Conservation (phyloP, 2,797 vertebrate genomes). For the Darevskia nairensis region DNA sequence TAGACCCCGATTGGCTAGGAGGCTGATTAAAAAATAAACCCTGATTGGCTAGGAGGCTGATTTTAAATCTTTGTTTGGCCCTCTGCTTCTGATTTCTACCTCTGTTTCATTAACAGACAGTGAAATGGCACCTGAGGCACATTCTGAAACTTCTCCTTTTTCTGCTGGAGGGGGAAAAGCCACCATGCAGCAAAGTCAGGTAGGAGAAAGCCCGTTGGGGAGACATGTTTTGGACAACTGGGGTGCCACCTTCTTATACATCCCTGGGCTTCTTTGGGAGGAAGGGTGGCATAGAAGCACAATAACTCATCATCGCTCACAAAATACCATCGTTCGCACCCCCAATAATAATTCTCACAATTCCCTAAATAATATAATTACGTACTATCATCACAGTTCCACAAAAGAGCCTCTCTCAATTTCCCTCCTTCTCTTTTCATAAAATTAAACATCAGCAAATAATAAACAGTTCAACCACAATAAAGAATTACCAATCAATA, state of each 20-base stretch:
- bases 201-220: background rate
- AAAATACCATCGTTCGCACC: too few relatives aligned
- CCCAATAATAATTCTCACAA: background rate
- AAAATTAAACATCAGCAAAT: too few relatives aligned
- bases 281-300: too few relatives aligned
- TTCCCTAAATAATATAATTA: background rate
- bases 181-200: background rate
- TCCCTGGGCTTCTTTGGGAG: background rate
- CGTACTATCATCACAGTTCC: background rate
- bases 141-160: background rate
- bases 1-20: too few relatives aligned
- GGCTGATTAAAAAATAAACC: too few relatives aligned
- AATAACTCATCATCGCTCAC: background rate
- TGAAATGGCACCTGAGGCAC: background rate
- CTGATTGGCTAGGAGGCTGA: too few relatives aligned
- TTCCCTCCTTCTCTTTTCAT: background rate
- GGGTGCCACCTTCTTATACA: background rate
- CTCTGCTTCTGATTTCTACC: background rate
- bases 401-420: background rate
- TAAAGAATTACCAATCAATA: too few relatives aligned
- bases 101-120: background rate
- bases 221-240: fast-evolving
- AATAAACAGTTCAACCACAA: too few relatives aligned
- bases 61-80: background rate
- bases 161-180: background rate